These are phyloP conservation scores for Dasyprocta punctata DNA, from an alignment of 2,113 vertebrate species.

Conservation along the genomic window DNA sequence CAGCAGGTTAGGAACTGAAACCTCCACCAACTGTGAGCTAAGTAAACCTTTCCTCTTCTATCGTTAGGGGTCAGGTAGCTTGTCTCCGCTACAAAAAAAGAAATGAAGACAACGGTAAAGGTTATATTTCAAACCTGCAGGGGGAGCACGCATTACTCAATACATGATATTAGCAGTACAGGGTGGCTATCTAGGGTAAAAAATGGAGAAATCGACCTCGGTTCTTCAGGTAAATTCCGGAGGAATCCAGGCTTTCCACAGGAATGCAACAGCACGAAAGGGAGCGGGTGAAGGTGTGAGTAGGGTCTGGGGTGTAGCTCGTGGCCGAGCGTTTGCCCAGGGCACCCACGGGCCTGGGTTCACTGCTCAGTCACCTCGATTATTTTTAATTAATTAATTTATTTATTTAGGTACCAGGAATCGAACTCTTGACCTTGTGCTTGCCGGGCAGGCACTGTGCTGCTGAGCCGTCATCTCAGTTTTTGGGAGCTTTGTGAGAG, in stretches of 20 bases:
- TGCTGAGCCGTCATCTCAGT: no score
- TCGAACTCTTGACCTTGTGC: no score
- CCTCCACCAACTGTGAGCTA: neutral
- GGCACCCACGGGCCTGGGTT: neutral
- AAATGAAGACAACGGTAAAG: neutral
- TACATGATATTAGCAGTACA: neutral
- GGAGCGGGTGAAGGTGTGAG: neutral
- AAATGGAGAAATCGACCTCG: neutral
- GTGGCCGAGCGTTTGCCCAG: neutral
- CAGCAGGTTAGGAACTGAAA: neutral
- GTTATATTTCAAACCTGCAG: neutral
- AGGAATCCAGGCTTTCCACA: neutral
- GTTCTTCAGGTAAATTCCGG: conserved; percentile 10
- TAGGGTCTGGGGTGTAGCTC: neutral
- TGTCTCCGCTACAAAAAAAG: neutral
- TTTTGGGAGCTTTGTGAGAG: neutral
- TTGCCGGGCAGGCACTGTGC: no score
- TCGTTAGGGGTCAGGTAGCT: neutral
- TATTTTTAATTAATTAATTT: no score
- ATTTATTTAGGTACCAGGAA: no score
- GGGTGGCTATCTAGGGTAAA: neutral
- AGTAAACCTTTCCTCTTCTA: neutral
- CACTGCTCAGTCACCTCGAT: no score
- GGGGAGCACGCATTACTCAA: neutral
- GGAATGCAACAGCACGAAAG: neutral